phyloP scores from a whole-genome alignment of 2,888 invertebrate species.

The Caenorhabditis sulstoni region DNA sequence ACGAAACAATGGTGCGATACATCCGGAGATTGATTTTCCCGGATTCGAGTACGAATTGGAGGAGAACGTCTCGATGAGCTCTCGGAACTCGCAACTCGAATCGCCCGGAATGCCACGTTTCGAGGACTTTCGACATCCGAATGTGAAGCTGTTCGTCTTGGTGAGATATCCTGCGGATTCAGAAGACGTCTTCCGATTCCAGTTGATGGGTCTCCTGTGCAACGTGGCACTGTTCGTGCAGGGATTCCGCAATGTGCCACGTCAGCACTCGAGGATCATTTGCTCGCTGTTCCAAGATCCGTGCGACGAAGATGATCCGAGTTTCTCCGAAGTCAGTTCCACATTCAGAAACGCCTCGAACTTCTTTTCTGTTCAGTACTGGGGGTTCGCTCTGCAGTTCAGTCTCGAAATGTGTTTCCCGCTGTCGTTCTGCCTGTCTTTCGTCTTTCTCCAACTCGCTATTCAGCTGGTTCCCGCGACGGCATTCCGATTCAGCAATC shows the following conservation, averaged over 20 bases:
- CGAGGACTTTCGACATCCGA: conserved; percentile 35
- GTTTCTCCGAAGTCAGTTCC: too few relatives aligned
- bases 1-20: background rate
- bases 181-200: background rate
- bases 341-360: too few relatives aligned
- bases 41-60: conserved; percentile 41
- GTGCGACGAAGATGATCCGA: background rate
- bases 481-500: conserved; percentile 15
- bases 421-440: background rate
- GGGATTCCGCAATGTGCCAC: conserved; percentile 1
- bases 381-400: conserved; percentile 5
- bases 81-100: background rate
- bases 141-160: conserved; percentile 42
- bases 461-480: conserved; percentile 6
- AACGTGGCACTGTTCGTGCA: conserved; percentile 8
- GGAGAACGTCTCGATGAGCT: conserved; percentile 15
- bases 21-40: conserved; percentile 1
- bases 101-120: conserved; percentile 16
- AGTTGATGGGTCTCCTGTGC: conserved; percentile 5
- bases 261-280: conserved; percentile 9
- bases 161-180: background rate
- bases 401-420: conserved; percentile 24
- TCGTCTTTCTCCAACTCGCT: conserved; percentile 8
- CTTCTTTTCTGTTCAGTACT: conserved; percentile 7
- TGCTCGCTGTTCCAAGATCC: background rate